A percentile compares a stretch with the other conserved stretches of the same genome.
Conservation (phyloP, 2,113 vertebrate species). For the Mastomys natalensis region DNA sequence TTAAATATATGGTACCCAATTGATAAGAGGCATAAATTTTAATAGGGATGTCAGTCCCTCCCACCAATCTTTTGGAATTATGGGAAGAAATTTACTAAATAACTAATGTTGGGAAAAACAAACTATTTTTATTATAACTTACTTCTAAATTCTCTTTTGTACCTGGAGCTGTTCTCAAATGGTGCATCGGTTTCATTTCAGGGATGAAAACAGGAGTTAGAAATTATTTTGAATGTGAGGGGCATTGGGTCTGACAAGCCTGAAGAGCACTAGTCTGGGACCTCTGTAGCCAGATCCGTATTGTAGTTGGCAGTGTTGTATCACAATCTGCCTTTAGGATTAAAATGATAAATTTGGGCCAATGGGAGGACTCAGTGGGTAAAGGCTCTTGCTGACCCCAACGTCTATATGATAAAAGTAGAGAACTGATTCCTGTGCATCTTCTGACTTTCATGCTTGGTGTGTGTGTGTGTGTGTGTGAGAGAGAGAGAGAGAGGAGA, state of each 20-base stretch:
- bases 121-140: constrained; percentile 34
- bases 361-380: background rate
- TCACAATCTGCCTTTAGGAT: background rate
- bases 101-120: background rate
- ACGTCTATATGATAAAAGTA: too few relatives aligned
- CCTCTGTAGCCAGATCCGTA: background rate
- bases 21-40: background rate
- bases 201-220: background rate
- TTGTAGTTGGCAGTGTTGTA: background rate
- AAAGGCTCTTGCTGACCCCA: background rate
- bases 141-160: background rate
- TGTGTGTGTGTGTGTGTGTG: background rate
- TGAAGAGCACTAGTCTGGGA: background rate
- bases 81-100: background rate
- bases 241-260: background rate
- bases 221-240: background rate
- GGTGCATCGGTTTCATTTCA: background rate
- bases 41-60: background rate
- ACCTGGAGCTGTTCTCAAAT: background rate
- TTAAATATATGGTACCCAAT: background rate
- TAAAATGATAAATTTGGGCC: background rate
- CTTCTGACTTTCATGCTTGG: background rate
- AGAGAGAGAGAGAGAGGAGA: background rate
- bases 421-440: background rate
- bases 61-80: background rate